Evolutionary conservation across 2,797 vertebrate species (phyloP).

Genomic region (Enteromius treurensis): DNA sequence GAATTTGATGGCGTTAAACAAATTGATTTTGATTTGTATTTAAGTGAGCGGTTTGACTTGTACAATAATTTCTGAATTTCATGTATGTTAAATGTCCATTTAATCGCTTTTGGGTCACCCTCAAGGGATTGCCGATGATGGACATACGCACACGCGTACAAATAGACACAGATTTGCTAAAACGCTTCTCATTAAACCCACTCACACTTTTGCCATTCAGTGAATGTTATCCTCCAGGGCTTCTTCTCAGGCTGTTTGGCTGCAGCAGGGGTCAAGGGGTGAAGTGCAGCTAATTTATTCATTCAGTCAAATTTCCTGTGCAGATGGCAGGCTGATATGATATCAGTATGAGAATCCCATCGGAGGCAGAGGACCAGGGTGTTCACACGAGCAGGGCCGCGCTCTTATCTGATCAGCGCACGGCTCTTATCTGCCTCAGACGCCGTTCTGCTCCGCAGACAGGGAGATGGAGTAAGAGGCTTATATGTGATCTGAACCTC

Average conservation of each 20-base stretch:
- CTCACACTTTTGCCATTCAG: constrained; percentile 67
- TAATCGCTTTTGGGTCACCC: constrained; percentile 47
- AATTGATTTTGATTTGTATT: not conserved
- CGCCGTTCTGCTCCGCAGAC: constrained; percentile 79
- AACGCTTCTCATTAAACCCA: constrained; percentile 67
- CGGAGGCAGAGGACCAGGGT: constrained; percentile 50
- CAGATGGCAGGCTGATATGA: constrained; percentile 82
- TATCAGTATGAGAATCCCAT: constrained; percentile 73
- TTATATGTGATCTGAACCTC: constrained; percentile 62
- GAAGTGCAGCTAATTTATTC: constrained; percentile 87
- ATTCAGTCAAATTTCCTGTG: constrained; percentile 85
- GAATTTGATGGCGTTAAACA: not conserved
- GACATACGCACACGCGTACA: constrained; percentile 27
- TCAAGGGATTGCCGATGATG: constrained; percentile 46
- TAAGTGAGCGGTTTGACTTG: constrained; percentile 28
- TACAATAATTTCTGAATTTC: constrained; percentile 47
- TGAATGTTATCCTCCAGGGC: constrained; percentile 73
- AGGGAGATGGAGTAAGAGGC: constrained; percentile 74
- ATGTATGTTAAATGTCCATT: constrained; percentile 41
- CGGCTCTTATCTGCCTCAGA: constrained; percentile 80
- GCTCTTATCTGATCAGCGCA: constrained; percentile 73
- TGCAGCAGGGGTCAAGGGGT: constrained; percentile 74
- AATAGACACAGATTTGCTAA: constrained; percentile 45
- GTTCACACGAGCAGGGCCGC: constrained; percentile 68
- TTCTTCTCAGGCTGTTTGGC: constrained; percentile 69